Evolutionary conservation across 2,888 invertebrate genomes (phyloP).

Genomic region (Leucoma salicis): DNA sequence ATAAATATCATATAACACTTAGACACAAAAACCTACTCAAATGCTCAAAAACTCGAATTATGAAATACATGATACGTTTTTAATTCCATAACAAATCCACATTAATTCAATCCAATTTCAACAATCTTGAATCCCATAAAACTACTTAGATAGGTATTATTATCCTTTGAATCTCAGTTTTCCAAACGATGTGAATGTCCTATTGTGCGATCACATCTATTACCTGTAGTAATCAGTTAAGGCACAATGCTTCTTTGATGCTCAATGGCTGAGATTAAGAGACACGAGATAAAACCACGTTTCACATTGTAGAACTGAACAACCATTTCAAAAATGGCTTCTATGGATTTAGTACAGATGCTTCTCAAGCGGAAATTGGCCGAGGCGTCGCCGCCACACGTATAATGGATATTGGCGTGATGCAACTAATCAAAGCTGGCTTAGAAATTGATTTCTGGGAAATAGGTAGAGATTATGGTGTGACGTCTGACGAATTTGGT

Average conservation of each 20-base stretch:
- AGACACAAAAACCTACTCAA: too few relatives aligned
- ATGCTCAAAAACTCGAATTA: too few relatives aligned
- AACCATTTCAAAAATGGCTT: slow-evolving; percentile 47
- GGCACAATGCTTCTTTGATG: slow-evolving; percentile 61
- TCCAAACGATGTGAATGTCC: slow-evolving; percentile 43
- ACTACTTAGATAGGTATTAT: slow-evolving; percentile 4
- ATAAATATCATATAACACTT: too few relatives aligned
- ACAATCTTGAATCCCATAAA: slow-evolving; percentile 1
- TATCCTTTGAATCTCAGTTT: slow-evolving; percentile 4
- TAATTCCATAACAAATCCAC: too few relatives aligned
- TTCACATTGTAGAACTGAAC: slow-evolving; percentile 35
- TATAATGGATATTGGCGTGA: slow-evolving; percentile 18
- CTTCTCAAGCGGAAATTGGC: slow-evolving; percentile 29
- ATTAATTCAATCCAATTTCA: slow-evolving; percentile 6
- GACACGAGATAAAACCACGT: slow-evolving; percentile 58
- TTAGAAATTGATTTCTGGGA: slow-evolving; percentile 18
- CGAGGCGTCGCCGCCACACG: slow-evolving; percentile 12
- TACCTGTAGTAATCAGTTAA: slow-evolving; percentile 71
- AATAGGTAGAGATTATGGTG: slow-evolving; percentile 3
- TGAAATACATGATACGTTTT: too few relatives aligned
- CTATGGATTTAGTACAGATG: slow-evolving; percentile 17
- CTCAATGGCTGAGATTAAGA: slow-evolving; percentile 62
- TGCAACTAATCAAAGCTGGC: slow-evolving; percentile 24
- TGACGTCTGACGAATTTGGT: slow-evolving; percentile 4
- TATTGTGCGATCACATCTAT: slow-evolving; percentile 59